These are phyloP conservation scores for Cynopterus sphinx DNA, from an alignment of 2,797 vertebrate genomes.

Conservation along the genomic window DNA sequence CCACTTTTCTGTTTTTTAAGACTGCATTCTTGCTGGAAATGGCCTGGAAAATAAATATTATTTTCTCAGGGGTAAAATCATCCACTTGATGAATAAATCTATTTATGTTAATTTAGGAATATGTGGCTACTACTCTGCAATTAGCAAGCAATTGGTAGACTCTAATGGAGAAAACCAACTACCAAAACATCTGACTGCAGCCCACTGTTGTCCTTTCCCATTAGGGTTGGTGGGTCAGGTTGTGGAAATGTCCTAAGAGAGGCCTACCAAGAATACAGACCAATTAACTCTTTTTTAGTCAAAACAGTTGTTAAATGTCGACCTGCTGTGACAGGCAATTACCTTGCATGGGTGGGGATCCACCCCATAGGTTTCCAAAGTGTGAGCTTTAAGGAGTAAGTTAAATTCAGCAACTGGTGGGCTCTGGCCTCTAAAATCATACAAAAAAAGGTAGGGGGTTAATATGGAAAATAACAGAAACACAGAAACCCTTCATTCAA, in stretches of 20 bases:
- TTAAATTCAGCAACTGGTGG: slow-evolving; percentile 94
- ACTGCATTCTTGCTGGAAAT: background rate
- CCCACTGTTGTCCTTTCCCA: background rate
- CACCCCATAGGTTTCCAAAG: slow-evolving; percentile 97
- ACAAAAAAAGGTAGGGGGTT: slow-evolving; percentile 56
- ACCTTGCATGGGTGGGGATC: slow-evolving; percentile 99
- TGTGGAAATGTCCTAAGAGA: background rate
- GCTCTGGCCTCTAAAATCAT: slow-evolving; percentile 91
- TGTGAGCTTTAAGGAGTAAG: slow-evolving; percentile 95
- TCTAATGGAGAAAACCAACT: background rate
- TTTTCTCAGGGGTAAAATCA: background rate
- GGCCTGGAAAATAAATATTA: background rate
- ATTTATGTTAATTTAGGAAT: background rate
- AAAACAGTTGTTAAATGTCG: background rate
- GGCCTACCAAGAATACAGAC: background rate
- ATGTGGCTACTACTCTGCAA: background rate
- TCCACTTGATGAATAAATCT: background rate
- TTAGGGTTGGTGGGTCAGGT: background rate
- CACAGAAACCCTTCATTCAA: background rate
- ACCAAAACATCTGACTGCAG: background rate
- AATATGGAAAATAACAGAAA: slow-evolving; percentile 34
- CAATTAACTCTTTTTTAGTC: background rate
- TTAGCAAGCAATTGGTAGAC: background rate
- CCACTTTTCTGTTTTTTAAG: background rate
- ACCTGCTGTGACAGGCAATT: slow-evolving; percentile 43